phyloP scores from a whole-genome alignment of 2,113 vertebrate genomes.

The Forbesichthys agassizii region DNA sequence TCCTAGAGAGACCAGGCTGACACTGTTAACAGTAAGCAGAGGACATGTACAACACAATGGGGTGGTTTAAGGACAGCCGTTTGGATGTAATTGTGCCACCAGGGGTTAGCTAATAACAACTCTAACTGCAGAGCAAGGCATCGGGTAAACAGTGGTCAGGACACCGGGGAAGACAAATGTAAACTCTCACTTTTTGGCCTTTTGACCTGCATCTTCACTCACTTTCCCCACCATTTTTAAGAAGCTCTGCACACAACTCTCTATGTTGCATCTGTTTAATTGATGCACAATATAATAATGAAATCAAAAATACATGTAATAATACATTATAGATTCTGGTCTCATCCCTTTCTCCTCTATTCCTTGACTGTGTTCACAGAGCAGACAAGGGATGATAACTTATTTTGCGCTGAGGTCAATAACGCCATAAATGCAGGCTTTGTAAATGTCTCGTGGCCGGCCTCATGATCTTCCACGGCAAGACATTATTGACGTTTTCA shows the following conservation, averaged over 20 bases:
- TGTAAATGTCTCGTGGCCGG: conserved; percentile 38
- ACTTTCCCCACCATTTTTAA: neutral
- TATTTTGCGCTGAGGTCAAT: conserved; percentile 54
- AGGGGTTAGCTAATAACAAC: conserved; percentile 49
- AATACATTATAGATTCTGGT: too few relatives aligned
- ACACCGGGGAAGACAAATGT: conserved; percentile 27
- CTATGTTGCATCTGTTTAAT: neutral
- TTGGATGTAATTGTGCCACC: conserved; percentile 56
- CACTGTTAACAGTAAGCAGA: conserved; percentile 24
- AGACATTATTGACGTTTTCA: conserved; percentile 46
- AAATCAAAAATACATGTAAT: too few relatives aligned
- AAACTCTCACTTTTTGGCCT: conserved; percentile 10
- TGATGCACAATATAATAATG: neutral
- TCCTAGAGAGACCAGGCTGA: conserved; percentile 46
- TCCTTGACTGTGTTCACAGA: conserved; percentile 1
- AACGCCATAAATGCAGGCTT: conserved; percentile 57
- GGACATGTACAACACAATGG: conserved; percentile 28
- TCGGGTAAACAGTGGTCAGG: conserved; percentile 34
- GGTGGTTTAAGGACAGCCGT: conserved; percentile 47
- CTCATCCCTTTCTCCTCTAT: neutral
- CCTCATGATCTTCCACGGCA: conserved; percentile 46
- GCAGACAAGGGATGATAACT: conserved; percentile 47
- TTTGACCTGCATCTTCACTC: neutral
- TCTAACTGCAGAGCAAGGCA: conserved; percentile 24
- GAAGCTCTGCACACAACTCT: neutral